A percentile compares a stretch with the other conserved stretches of the same genome.
These are phyloP conservation scores for Oppia nitens DNA, from an alignment of 1,140 invertebrate species.

Conservation along the genomic window DNA sequence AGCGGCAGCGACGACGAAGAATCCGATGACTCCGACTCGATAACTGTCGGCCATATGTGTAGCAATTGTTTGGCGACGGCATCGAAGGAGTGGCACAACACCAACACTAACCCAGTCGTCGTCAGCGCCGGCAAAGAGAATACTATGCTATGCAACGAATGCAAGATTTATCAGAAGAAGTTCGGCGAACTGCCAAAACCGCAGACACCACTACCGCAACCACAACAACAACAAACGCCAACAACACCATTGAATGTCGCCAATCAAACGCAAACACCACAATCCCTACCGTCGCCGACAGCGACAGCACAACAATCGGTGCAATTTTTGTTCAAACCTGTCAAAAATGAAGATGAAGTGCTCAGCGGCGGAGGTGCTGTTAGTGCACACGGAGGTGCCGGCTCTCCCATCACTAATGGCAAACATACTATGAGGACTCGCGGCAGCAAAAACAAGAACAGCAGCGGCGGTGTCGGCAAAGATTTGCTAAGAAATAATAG, in stretches of 20 bases:
- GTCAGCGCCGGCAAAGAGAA: constrained; percentile 64
- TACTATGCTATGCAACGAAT: constrained; percentile 58
- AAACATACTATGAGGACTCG: constrained; percentile 39
- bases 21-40: constrained; percentile 79
- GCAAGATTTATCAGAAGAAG: constrained; percentile 60
- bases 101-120: no score
- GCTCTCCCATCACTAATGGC: constrained; percentile 28
- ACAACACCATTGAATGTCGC: not conserved
- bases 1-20: constrained; percentile 76
- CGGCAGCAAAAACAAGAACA: constrained; percentile 27
- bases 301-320: constrained; percentile 20
- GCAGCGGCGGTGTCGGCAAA: not conserved
- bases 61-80: constrained; percentile 43
- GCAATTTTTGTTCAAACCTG: constrained; percentile 51
- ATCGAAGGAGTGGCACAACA: constrained; percentile 54
- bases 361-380: not conserved
- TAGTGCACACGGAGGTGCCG: constrained; percentile 27
- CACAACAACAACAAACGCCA: not conserved
- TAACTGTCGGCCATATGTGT: constrained; percentile 41
- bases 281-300: no score
- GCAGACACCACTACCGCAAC: constrained; percentile 23
- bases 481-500: not conserved
- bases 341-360: constrained; percentile 34
- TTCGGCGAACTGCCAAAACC: constrained; percentile 54
- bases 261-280: no score